A percentile compares a stretch with the other conserved stretches of the same genome.
phyloP scores from a whole-genome alignment of 2,113 vertebrate species.

The Strigops habroptila region DNA sequence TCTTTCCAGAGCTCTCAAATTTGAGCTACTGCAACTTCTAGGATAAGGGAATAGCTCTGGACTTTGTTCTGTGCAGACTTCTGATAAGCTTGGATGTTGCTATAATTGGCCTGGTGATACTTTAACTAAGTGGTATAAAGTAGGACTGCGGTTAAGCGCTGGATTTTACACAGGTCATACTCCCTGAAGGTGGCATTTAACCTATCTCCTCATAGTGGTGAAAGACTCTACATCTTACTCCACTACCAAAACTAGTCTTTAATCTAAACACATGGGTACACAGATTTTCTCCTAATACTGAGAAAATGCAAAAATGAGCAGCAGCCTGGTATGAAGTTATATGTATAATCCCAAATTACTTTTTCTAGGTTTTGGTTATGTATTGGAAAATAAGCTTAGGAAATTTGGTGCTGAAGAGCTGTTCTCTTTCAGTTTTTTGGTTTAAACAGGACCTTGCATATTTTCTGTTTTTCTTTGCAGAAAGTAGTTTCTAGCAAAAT shows the following conservation, averaged over 20 bases:
- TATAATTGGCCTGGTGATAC: constrained; percentile 12
- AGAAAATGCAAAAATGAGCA: not conserved
- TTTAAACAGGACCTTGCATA: not conserved
- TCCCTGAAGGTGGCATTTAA: not conserved
- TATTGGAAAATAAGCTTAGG: not conserved
- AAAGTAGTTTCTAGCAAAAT: not conserved
- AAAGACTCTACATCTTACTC: not conserved
- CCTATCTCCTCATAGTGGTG: not conserved
- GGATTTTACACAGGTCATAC: not conserved
- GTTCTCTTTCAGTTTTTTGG: not conserved
- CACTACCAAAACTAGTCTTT: not conserved
- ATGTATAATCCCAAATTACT: not conserved
- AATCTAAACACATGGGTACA: not conserved
- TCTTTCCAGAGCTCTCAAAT: not conserved
- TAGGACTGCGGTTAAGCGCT: not conserved
- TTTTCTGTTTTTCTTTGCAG: not conserved
- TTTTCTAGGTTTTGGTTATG: not conserved
- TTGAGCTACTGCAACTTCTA: not conserved
- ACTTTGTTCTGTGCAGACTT: not conserved
- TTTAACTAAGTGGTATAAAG: not conserved
- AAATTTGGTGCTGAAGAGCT: not conserved
- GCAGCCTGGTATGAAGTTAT: not conserved
- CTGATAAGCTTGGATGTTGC: not conserved
- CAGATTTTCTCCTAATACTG: not conserved
- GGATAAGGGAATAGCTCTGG: not conserved